phyloP scores from a whole-genome alignment of 2,888 invertebrate genomes.

The Tortricodes alternella region DNA sequence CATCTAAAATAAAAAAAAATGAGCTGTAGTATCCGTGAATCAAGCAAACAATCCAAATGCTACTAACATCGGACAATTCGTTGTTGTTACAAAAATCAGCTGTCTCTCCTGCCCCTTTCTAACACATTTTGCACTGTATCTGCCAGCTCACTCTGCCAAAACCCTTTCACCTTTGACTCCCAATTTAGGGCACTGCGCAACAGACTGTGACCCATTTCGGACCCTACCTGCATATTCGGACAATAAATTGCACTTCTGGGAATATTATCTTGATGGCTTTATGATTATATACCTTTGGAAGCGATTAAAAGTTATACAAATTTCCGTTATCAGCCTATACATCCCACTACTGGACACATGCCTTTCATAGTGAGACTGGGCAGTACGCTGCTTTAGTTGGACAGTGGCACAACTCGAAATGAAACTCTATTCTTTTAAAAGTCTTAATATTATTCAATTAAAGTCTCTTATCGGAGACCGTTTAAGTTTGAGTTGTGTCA shows the following conservation, averaged over 20 bases:
- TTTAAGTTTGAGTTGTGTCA: no score
- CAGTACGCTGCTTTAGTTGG: no score
- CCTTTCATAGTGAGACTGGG: no score
- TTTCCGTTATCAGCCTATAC: no score
- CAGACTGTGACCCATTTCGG: slow-evolving; percentile 57
- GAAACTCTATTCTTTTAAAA: no score
- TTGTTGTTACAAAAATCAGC: slow-evolving; percentile 3
- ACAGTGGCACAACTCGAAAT: no score
- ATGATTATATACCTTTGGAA: background rate
- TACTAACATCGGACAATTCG: background rate
- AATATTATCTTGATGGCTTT: background rate
- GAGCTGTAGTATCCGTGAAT: background rate
- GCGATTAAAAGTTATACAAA: background rate
- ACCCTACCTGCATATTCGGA: slow-evolving; percentile 35
- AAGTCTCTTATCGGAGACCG: no score
- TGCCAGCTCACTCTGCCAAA: slow-evolving; percentile 45
- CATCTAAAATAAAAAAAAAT: background rate
- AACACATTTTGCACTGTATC: slow-evolving; percentile 32
- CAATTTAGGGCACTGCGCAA: slow-evolving; percentile 46
- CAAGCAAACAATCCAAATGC: background rate
- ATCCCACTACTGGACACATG: no score
- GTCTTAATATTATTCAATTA: no score
- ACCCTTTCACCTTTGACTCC: slow-evolving; percentile 60
- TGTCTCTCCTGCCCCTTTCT: slow-evolving; percentile 37
- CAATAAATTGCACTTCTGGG: slow-evolving; percentile 7